Conservation (phyloP, 1,140 invertebrate genomes). For the Bombus confusus region DNA sequence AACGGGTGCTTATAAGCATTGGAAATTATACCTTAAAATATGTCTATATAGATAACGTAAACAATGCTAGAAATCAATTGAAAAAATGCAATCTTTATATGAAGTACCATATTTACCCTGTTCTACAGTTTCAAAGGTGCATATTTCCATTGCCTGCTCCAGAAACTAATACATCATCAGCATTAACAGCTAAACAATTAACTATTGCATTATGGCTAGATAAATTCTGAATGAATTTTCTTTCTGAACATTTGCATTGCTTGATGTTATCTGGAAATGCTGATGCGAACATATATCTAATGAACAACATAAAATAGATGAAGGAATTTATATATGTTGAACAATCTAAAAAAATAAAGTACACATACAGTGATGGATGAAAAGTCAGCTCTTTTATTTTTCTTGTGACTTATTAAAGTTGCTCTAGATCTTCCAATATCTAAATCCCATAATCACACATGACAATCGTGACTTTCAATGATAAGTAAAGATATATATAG, state of each 20-base stretch:
- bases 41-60: conserved; percentile 23
- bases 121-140: conserved; percentile 99
- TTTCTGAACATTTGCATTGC: conserved; percentile 99
- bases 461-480: conserved; percentile 92
- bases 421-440: conserved; percentile 96
- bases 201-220: conserved; percentile 99
- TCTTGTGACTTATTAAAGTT: conserved; percentile 99
- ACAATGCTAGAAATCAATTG: background rate
- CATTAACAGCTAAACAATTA: conserved; percentile 97
- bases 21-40: conserved; percentile 92
- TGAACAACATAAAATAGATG: conserved; percentile 53
- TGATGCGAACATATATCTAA: conserved; percentile 96
- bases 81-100: background rate
- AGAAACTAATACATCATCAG: conserved; percentile 97
- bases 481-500: conserved; percentile 75
- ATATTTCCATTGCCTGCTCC: conserved; percentile 99
- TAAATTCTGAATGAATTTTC: conserved; percentile 98
- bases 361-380: conserved; percentile 92
- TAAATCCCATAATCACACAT: conserved; percentile 97
- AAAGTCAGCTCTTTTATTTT: conserved; percentile 95
- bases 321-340: background rate
- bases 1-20: conserved; percentile 94
- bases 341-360: conserved; percentile 38
- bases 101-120: conserved; percentile 85
- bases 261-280: conserved; percentile 99